Evolutionary conservation across 2,888 invertebrate genomes (phyloP), one percentile per base, ranked within the genome.

Genomic region (Trypoxylon attenuatum): DNA sequence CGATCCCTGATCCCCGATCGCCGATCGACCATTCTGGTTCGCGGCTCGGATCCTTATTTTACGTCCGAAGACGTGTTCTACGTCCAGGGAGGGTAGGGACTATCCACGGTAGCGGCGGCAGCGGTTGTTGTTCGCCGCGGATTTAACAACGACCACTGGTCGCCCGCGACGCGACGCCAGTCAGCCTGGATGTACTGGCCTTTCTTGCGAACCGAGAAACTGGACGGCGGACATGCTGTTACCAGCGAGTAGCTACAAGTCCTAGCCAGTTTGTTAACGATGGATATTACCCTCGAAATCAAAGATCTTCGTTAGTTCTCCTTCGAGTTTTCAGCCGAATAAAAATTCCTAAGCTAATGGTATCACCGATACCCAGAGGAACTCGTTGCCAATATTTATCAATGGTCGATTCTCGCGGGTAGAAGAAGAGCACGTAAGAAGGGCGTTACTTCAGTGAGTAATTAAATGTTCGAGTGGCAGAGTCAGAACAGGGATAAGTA

Each of bases 1-100:
- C 29, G 6, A 19, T 8, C 19, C 22, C 47, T 47, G 25, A 13
- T 27, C 57, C 57, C 55, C 56, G 72, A 23, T 65, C 65, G 57
- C 58, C 38, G 52, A 60, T 53, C 61, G 57, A n/a, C 56, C 61
- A 55, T 71, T 57, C 59, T 45, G 52, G 59, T 38, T 54, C 57
- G 46, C 64, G 61, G 45, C 39, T 69, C 69, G 68, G 69, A 71
- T 61, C 76, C 70, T 66, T 73, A 63, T 71, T 71, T 71, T 58
- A 65, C 70, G 69, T 73, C 61, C 64, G 73, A 68, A 71, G 61
- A 73, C 59, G 70, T 13, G 33, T 13, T 13, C n/a, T n/a, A n/a
- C 59, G 73, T 65, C 53, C 58, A 25, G 51, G n/a, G n/a, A n/a
- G n/a, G n/a, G n/a, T n/a, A 51, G 58, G 61, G 33, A 39, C 66